Percentiles rank a stretch among this genome's conserved stretches.
phyloP scores from a whole-genome alignment of 2,113 vertebrate genomes.

The Podarcis muralis region DNA sequence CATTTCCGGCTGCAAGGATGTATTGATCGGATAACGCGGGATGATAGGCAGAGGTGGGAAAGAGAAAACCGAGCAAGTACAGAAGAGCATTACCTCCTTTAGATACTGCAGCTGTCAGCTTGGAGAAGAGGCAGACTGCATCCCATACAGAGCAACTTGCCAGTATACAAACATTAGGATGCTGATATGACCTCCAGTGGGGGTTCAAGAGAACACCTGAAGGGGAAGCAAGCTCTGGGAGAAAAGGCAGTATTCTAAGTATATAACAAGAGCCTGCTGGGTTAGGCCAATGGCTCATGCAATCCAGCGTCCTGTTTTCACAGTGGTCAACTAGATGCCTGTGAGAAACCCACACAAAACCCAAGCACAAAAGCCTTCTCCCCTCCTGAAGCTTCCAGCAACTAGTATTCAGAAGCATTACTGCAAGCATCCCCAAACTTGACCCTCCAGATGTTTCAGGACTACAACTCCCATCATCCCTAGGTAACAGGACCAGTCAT shows the following conservation, averaged over 20 bases:
- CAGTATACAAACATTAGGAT: not conserved
- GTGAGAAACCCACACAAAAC: too few relatives aligned
- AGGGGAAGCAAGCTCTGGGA: not conserved
- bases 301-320: too few relatives aligned
- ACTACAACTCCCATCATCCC: too few relatives aligned
- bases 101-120: not conserved
- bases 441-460: too few relatives aligned
- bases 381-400: too few relatives aligned
- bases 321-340: too few relatives aligned
- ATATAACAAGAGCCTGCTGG: not conserved
- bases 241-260: too few relatives aligned
- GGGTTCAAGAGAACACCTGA: not conserved
- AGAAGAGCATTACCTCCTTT: not conserved
- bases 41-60: constrained; percentile 26
- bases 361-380: too few relatives aligned
- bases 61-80: not conserved
- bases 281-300: too few relatives aligned
- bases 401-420: too few relatives aligned
- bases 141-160: not conserved
- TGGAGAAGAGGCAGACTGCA: not conserved
- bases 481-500: too few relatives aligned
- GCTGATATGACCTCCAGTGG: not conserved
- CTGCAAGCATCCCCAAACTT: too few relatives aligned
- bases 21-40: not conserved
- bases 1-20: not conserved